Base-by-base conservation (phyloP, 2,113 vertebrate genomes). In the Nyctibius bracteatus region DNA sequence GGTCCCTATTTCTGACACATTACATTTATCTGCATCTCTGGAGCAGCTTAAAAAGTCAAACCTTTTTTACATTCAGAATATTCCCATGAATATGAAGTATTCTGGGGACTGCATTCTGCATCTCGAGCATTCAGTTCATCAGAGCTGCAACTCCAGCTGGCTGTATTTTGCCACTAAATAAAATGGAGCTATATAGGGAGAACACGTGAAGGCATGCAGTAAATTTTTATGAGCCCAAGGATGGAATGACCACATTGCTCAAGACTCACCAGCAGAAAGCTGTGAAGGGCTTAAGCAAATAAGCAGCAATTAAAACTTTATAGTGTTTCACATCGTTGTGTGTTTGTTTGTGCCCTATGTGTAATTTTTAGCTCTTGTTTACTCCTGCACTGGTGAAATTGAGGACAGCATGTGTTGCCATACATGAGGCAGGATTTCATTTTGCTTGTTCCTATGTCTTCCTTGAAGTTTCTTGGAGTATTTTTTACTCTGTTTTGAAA, bases 11-110 rank as follows among this genome's bases (percentile, higher is more conserved):
- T 93, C 91, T 96, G 92, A 95, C 81, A 92, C 55, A 46, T 95
- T 97, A 86, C 93, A 94, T 96, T 92, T 97, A 95, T 96, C 91
- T 94, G 66, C 77, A 94, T 97, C 96, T 97, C 91, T 90, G 91
- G 84, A 94, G 73, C 90, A 91, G 71, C 94, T 91, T 94, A 96
- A 92, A 92, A 93, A 87, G 88, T 86, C 91, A 93, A 88, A 78
- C 33, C 55, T 77, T 88, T 85, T 95, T 93, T 90, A 68, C 74
- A 95, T 70, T 78, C 84, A 82, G 93, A 91, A 87, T 87, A 70
- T 96, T 96, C 18, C 79, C 84, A 86, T 77, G 83, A 91, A 94
- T 95, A 30, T 71, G 85, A 91, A 96, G 90, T 95, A 95, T 96
- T 95, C 94, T 92, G 75, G 65, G 94, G 92, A 87, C 61, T 80